Evolutionary conservation across 2,113 vertebrate genomes (phyloP), one percentile per base, ranked within the genome.

Genomic region (Phylloscopus whistleri): DNA sequence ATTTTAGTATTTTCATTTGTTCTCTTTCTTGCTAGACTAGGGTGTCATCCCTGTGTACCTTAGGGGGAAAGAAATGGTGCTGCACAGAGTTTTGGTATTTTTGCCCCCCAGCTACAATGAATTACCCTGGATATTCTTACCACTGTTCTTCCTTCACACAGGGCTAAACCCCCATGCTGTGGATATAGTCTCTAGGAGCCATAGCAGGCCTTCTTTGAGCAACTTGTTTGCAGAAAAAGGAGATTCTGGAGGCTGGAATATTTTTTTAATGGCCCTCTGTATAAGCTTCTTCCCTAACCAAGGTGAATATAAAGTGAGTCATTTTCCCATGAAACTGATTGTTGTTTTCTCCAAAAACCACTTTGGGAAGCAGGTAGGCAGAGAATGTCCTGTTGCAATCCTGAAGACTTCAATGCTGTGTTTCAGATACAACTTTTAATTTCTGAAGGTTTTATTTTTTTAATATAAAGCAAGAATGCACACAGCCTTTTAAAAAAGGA

Each of bases 51-150:
- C 31, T 23, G 0, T 55, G 13, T 60, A 28, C 13, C 35, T 49
- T 24, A 1, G 30, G 20, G 37, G 20, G n/a, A 55, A 41, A 85
- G 39, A 80, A 76, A 49, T 23, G 39, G 9, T 86, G 59, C 39
- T 73, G 4, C 51, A 59, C 51, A 66, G 46, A 13, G 5, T 49
- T 86, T 63, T 53, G 26, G 10, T 41, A 3, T 35, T 48, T 58
- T 33, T 24, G 10, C 18, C 19, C 26, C 5, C 8, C 15, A 37
- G 0, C 28, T 66, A 27, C 9, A 27, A 3, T 43, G 0, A 92
- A 52, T 81, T 63, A 9, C 22, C 76, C 13, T 77, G 63, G 37
- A n/a, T 78, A 20, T 27, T 49, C 13, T 59, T 58, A 13, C 0
- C 4, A 35, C 16, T 89, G 9, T 33, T 69, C 33, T 79, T 55